A percentile compares a stretch with the other conserved stretches of the same genome.
These are phyloP conservation scores for Caenorhabditis japonica DNA, from an alignment of 2,888 invertebrate species.

Conservation along the genomic window DNA sequence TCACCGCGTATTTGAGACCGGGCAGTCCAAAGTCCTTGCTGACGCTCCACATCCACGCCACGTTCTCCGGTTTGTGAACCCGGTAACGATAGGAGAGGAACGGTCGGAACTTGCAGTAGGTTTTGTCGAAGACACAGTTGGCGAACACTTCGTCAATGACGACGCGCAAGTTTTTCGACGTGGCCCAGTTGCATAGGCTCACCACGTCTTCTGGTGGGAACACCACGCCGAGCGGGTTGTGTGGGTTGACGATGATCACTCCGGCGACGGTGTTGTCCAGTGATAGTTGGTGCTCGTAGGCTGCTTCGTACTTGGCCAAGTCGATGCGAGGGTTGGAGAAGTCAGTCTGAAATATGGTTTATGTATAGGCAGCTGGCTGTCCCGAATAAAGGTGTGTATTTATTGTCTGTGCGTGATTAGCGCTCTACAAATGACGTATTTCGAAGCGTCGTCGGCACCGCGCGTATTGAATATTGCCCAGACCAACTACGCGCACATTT, in stretches of 20 bases:
- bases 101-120: slow-evolving; percentile 42
- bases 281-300: slow-evolving; percentile 13
- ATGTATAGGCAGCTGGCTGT: too few relatives aligned
- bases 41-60: slow-evolving; percentile 74
- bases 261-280: slow-evolving; percentile 67
- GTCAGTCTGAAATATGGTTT: slow-evolving; percentile 37
- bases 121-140: slow-evolving; percentile 52
- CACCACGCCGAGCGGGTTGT: slow-evolving; percentile 75
- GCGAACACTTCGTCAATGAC: slow-evolving; percentile 70
- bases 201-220: slow-evolving; percentile 68
- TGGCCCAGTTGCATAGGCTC: slow-evolving; percentile 72
- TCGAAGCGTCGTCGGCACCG: too few relatives aligned
- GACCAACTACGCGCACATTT: too few relatives aligned
- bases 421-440: too few relatives aligned
- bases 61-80: slow-evolving; percentile 52
- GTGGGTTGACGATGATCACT: slow-evolving; percentile 74
- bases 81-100: slow-evolving; percentile 62
- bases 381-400: too few relatives aligned
- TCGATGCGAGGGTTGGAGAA: slow-evolving; percentile 50
- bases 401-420: too few relatives aligned
- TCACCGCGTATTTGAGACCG: slow-evolving; percentile 62
- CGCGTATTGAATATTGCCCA: too few relatives aligned
- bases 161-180: slow-evolving; percentile 60
- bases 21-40: slow-evolving; percentile 74
- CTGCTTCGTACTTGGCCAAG: slow-evolving; percentile 50